Percentiles rank a stretch among this genome's conserved stretches.
Conservation (phyloP, 1,140 invertebrate species). For the Choristoneura fumiferana region DNA sequence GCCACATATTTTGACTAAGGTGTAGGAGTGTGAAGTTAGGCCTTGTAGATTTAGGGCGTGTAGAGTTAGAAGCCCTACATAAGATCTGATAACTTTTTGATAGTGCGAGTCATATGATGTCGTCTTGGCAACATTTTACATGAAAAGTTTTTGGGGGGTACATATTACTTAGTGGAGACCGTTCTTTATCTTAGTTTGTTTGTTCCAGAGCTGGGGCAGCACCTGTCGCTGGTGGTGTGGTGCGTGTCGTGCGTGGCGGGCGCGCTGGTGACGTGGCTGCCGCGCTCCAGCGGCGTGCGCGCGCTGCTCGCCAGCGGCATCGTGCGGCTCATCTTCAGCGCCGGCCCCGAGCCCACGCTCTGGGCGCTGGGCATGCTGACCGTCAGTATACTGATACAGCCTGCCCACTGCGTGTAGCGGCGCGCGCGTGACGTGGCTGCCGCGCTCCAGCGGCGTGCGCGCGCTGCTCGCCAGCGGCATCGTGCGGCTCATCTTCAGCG, state of each 20-base stretch:
- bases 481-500: constrained; percentile 91
- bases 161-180: too few relatives aligned
- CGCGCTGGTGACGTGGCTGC: constrained; percentile 88
- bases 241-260: constrained; percentile 87
- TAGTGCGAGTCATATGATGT: too few relatives aligned
- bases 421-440: constrained; percentile 88
- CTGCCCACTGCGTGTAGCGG: constrained; percentile 85
- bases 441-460: constrained; percentile 87
- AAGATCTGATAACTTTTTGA: too few relatives aligned
- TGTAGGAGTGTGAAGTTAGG: too few relatives aligned
- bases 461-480: constrained; percentile 90
- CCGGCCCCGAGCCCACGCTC: constrained; percentile 94
- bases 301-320: constrained; percentile 90
- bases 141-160: too few relatives aligned
- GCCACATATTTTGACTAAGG: too few relatives aligned
- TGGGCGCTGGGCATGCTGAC: constrained; percentile 91
- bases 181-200: too few relatives aligned
- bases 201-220: constrained; percentile 86
- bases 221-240: constrained; percentile 93
- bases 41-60: too few relatives aligned
- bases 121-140: too few relatives aligned
- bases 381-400: constrained; percentile 79
- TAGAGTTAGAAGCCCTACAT: too few relatives aligned
- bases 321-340: constrained; percentile 91
- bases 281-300: constrained; percentile 87